phyloP scores from a whole-genome alignment of 92 coral and sea anemone species.

The Porites evermanni region DNA sequence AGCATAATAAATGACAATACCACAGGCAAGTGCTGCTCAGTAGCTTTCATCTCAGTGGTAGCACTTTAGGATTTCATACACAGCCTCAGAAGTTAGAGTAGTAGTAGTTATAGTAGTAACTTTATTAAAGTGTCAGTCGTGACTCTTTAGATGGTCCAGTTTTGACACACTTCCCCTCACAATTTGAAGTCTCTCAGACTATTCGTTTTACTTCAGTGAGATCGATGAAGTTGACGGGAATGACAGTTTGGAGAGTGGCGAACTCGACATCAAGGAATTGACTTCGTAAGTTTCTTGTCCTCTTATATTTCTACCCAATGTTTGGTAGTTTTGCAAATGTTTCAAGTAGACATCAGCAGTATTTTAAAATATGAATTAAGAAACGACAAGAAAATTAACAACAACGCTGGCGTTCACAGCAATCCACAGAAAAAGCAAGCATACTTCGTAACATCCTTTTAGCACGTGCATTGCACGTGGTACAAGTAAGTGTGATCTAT shows the following conservation, averaged over 20 bases:
- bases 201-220: slow-evolving; percentile 26
- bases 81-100: neutral
- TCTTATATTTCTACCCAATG: too few relatives aligned
- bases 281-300: slow-evolving; percentile 57
- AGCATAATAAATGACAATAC: neutral
- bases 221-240: slow-evolving; percentile 57
- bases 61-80: neutral
- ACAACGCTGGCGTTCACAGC: too few relatives aligned
- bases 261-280: slow-evolving; percentile 59
- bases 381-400: too few relatives aligned
- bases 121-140: too few relatives aligned
- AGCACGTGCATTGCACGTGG: neutral
- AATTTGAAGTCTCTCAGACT: neutral
- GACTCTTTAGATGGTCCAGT: too few relatives aligned
- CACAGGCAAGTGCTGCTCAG: neutral
- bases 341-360: too few relatives aligned
- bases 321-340: neutral
- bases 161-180: too few relatives aligned
- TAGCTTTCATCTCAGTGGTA: neutral
- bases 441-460: neutral
- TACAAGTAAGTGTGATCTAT: too few relatives aligned
- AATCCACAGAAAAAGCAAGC: too few relatives aligned
- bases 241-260: slow-evolving; percentile 62
- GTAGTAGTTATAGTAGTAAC: too few relatives aligned
- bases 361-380: too few relatives aligned